A percentile compares a stretch with the other conserved stretches of the same genome.
Evolutionary conservation across 2,113 vertebrate genomes (phyloP).

Genomic region (Alligator sinensis): DNA sequence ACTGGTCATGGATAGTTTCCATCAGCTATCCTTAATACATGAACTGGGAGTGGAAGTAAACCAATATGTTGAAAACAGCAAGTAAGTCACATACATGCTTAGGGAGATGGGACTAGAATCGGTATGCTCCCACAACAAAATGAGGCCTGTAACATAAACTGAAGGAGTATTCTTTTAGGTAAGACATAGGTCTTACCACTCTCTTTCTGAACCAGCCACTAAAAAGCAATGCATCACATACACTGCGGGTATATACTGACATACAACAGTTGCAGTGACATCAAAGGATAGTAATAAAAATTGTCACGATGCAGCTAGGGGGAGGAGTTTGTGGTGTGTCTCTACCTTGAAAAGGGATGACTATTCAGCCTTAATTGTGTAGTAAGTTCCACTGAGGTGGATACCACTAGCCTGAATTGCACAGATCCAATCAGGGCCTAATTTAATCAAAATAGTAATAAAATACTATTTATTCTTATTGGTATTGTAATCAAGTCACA

Average conservation of each 20-base stretch:
- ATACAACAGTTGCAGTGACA: too few species aligned
- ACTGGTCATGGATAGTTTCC: not conserved
- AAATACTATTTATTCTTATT: not conserved
- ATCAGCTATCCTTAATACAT: not conserved
- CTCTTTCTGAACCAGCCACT: not conserved
- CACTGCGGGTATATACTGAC: too few species aligned
- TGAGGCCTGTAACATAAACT: not conserved
- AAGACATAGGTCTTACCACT: not conserved
- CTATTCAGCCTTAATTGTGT: not conserved
- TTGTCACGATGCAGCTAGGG: too few species aligned
- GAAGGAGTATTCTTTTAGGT: not conserved
- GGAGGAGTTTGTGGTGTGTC: too few species aligned
- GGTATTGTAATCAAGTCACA: rapidly evolving
- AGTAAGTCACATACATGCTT: not conserved
- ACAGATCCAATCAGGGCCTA: not conserved
- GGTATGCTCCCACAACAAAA: not conserved
- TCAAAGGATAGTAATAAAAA: too few species aligned
- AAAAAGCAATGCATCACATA: too few species aligned
- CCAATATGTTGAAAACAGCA: not conserved
- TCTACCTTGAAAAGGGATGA: too few species aligned
- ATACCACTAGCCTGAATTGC: not conserved
- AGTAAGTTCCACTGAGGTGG: not conserved
- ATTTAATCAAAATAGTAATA: not conserved
- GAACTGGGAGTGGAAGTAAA: not conserved
- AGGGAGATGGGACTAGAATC: too few species aligned